Base-by-base conservation (phyloP, 2,888 invertebrate species). In the Andrena bicolor region DNA sequence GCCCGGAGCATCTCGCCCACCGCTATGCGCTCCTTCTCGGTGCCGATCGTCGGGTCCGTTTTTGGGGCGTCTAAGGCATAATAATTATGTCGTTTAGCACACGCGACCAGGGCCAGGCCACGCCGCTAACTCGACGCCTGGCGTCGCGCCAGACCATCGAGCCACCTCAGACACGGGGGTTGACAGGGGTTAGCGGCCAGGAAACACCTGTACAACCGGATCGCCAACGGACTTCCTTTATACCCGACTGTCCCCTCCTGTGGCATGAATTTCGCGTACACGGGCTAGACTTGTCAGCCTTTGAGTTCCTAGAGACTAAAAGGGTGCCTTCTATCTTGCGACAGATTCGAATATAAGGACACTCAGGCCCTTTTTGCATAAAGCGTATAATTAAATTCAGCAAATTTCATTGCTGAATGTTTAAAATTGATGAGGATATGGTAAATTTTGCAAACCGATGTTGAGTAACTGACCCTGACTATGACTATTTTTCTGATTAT, bases 51-150 rank as follows among this genome's bases (percentile, higher is more conserved):
- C 68, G 93, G 94, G 86, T 90, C 91, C 82, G 90, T 92, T 90
- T 92, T 92, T 87, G 94, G 94, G 83, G 93, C 92, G 90, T 93
- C 94, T 94, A 65, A 86, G 76, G 87, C 87, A 88, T 85, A 89
- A 89, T 88, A 88, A 89, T 91, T 89, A 90, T 83, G 81, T 86
- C 89, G 88, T 90, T 90, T 89, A 90, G 86, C 84, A 80, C 82
- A 86, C 83, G 85, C 86, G 73, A 82, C 72, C 81, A 56, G 56
- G 10, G 58, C 81, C 69, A 80, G 66, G 41, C 71, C 56, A 51
- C 49, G 86, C 85, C 85, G 87, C 89, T 90, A 88, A 87, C 80
- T 90, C 88, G 85, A 88, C 85, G 83, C 63, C 76, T 91, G 90
- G 90, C 90, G 13, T 6, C 6, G 20, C 30, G 90, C 91, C 92